Evolutionary conservation across 1,140 invertebrate genomes (phyloP), one percentile per base, ranked within the genome.

Genomic region (Vanessa tameamea): DNA sequence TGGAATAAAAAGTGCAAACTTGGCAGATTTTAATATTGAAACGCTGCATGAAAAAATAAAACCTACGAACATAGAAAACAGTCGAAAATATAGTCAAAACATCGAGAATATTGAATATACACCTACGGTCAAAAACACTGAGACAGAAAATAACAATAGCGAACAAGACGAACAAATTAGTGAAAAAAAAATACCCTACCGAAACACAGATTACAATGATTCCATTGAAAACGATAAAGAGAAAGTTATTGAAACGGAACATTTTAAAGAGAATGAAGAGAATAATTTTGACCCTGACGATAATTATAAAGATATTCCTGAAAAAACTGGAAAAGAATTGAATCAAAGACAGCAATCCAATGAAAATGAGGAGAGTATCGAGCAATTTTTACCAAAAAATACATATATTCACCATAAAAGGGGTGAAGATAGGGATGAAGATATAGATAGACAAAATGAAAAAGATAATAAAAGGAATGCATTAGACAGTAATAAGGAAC

Each of bases 21-120:
- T 90, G 77, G 87, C 88, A 47, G 86, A 91, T 80, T 90, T 89
- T 64, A 88, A 88, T 70, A 88, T 92, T 61, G 79, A 88, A 77
- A 90, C 89, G 2, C 12, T 71, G 4, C 73, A 75, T 72, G 23
- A 65, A 31, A 73, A 67, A 31, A 53, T 65, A 66, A 47, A 53
- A 43, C 61, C 20, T 3, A 43, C 9, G 23, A 66, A 50, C 65
- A 64, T 63, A 16, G 16, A 55, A 57, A 20, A 57, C n/a, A 59
- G 26, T 66, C 53, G 51, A 55, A 55, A 65, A 12, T 65, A 51
- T 66, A 66, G 13, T 51, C 3, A n/a, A 51, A 12, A 51, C 13
- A 14, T 14, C n/a, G 48, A 51, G 1, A 51, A 15, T 51, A 51
- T 15, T 15, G 14, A 51, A 51, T 51, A 57, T n/a, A 7, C 14